Conservation (phyloP, 1,140 invertebrate genomes). For the Aphelenchoides avenae region DNA sequence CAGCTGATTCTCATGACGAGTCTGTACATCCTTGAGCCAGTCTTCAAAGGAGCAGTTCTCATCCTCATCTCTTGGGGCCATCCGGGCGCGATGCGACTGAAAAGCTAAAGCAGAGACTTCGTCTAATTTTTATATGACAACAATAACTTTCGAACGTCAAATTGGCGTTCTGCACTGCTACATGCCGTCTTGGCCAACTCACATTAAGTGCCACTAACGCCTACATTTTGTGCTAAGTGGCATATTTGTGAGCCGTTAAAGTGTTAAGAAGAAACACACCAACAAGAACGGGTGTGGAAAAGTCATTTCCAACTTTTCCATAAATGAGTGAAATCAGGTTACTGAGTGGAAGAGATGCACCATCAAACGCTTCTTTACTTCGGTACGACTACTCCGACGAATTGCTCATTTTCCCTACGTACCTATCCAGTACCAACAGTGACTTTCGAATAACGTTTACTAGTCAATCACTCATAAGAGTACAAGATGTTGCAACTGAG, state of each 20-base stretch:
- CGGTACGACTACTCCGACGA: background rate
- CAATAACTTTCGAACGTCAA: background rate
- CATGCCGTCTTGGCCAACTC: background rate
- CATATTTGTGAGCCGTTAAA: background rate
- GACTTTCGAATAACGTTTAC: background rate
- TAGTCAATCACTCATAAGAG: background rate
- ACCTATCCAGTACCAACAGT: background rate
- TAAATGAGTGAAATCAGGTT: no score
- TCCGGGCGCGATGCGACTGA: no score
- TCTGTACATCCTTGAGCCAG: constrained; percentile 11
- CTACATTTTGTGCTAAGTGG: background rate
- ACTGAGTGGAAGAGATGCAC: no score
- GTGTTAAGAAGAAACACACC: background rate
- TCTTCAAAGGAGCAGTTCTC: background rate
- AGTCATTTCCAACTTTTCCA: background rate
- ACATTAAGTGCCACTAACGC: background rate
- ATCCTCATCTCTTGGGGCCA: background rate
- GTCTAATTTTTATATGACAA: background rate
- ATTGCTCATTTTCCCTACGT: background rate
- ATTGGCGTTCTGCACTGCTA: background rate
- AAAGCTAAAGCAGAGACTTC: no score
- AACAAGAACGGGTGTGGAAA: constrained; percentile 1
- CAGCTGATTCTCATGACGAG: constrained; percentile 3
- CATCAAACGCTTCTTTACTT: background rate
- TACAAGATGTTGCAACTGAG: no score